Conservation (phyloP, 35 echinoderm and acorn worm species). For the Apostichopus japonicus region DNA sequence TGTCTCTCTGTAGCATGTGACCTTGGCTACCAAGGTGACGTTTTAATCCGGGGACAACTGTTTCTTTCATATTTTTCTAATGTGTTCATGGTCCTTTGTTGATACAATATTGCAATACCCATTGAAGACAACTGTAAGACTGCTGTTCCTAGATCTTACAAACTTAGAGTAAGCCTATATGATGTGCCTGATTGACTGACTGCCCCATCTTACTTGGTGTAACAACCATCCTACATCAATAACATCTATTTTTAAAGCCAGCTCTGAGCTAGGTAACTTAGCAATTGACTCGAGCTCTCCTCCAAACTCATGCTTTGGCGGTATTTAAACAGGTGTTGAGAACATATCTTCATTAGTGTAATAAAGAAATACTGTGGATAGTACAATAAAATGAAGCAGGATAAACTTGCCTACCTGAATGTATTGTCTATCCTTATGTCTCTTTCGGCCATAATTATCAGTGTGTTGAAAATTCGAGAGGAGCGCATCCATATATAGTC, state of each 20-base stretch:
- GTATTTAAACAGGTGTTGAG: constrained; percentile 31
- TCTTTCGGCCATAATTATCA: constrained; percentile 5
- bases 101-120: constrained; percentile 16
- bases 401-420: neutral
- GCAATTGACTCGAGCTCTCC: constrained; percentile 18
- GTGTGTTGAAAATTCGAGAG: neutral
- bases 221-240: constrained; percentile 44
- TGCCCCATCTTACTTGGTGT: neutral
- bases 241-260: neutral
- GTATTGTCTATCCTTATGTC: constrained; percentile 34
- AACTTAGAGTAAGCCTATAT: neutral
- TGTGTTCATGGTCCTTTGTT: constrained; percentile 55
- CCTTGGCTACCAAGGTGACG: neutral
- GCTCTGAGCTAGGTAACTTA: neutral
- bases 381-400: too few species aligned
- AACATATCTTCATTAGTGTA: too few species aligned
- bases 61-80: neutral
- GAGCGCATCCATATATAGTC: too few species aligned
- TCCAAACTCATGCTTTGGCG: constrained; percentile 58
- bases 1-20: constrained; percentile 12
- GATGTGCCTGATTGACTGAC: neutral
- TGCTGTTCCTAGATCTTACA: neutral
- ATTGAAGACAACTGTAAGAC: neutral
- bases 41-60: constrained; percentile 2
- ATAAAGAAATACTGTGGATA: too few species aligned